A percentile compares a stretch with the other conserved stretches of the same genome.
Evolutionary conservation across 92 coral and sea anemone species (phyloP).

Genomic region (Chrysogorgia sp.): DNA sequence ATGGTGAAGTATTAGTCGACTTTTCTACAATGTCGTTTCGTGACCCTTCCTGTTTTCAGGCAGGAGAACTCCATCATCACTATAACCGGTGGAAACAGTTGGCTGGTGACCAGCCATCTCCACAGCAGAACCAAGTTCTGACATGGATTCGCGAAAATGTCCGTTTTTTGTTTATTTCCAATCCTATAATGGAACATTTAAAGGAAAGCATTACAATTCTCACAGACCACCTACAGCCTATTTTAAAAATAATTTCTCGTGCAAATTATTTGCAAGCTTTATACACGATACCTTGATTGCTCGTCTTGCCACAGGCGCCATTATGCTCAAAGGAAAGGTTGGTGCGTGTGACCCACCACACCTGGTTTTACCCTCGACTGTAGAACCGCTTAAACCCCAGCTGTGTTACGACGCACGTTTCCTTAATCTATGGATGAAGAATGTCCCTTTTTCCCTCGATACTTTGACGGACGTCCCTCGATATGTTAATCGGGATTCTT

Average conservation of each 20-base stretch:
- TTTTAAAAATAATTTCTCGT: constrained; percentile 27
- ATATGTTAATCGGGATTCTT: constrained; percentile 31
- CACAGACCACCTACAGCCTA: constrained; percentile 7
- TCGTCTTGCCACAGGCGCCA: constrained; percentile 40
- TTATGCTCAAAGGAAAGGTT: constrained; percentile 37
- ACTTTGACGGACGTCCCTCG: constrained; percentile 27
- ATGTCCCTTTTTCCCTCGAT: constrained; percentile 33
- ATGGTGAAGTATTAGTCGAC: too few species aligned
- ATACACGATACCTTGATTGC: constrained; percentile 26
- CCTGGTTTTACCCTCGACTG: constrained; percentile 41
- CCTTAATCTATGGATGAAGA: constrained; percentile 5
- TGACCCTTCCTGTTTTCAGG: neutral
- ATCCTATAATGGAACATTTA: constrained; percentile 15
- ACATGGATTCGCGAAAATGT: constrained; percentile 22
- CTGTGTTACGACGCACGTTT: constrained; percentile 18
- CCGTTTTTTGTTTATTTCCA: constrained; percentile 13
- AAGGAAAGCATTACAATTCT: constrained; percentile 21
- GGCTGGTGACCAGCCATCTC: neutral
- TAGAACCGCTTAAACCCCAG: constrained; percentile 39
- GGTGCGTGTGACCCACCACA: constrained; percentile 21
- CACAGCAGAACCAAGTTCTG: constrained; percentile 9
- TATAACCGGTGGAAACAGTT: neutral
- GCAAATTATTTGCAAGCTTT: constrained; percentile 32
- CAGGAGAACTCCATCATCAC: neutral
- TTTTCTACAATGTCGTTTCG: neutral